Conservation (phyloP, 2,113 vertebrate genomes). For the Saguinus midas region DNA sequence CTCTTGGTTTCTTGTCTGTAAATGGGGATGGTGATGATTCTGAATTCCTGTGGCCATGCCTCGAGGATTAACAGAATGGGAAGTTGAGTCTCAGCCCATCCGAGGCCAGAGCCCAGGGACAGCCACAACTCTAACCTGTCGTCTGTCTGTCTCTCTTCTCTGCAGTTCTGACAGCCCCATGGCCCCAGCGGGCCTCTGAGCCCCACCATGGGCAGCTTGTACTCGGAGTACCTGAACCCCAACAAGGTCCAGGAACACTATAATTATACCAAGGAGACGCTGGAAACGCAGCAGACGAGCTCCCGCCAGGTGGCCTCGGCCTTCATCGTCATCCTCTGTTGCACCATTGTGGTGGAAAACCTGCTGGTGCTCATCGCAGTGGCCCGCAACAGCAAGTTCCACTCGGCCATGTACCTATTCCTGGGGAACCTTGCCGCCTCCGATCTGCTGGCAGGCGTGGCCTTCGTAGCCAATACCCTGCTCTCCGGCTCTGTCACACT, state of each 20-base stretch:
- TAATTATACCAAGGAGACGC: slow-evolving; percentile 84
- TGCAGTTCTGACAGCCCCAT: slow-evolving; percentile 70
- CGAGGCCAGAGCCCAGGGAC: background rate
- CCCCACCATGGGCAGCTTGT: slow-evolving; percentile 89
- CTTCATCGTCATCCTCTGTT: slow-evolving; percentile 89
- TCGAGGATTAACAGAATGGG: background rate
- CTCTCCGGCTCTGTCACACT: slow-evolving; percentile 91
- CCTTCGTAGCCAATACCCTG: slow-evolving; percentile 93
- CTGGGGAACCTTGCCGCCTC: slow-evolving; percentile 96
- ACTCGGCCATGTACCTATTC: slow-evolving; percentile 97
- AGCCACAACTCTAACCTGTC: background rate
- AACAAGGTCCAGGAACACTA: slow-evolving; percentile 89
- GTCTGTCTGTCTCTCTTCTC: background rate
- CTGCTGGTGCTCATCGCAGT: slow-evolving; percentile 92
- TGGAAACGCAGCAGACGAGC: background rate
- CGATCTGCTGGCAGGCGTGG: slow-evolving; percentile 91
- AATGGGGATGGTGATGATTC: background rate
- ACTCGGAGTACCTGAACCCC: slow-evolving; percentile 91
- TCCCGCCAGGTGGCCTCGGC: slow-evolving; percentile 77
- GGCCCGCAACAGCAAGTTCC: slow-evolving; percentile 94
- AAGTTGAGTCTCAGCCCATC: background rate
- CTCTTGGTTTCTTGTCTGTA: background rate
- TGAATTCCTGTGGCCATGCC: background rate
- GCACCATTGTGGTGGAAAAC: slow-evolving; percentile 94
- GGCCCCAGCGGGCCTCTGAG: slow-evolving; percentile 64